Evolutionary conservation across 1,140 invertebrate species (phyloP).

Genomic region (Bombyx mori): DNA sequence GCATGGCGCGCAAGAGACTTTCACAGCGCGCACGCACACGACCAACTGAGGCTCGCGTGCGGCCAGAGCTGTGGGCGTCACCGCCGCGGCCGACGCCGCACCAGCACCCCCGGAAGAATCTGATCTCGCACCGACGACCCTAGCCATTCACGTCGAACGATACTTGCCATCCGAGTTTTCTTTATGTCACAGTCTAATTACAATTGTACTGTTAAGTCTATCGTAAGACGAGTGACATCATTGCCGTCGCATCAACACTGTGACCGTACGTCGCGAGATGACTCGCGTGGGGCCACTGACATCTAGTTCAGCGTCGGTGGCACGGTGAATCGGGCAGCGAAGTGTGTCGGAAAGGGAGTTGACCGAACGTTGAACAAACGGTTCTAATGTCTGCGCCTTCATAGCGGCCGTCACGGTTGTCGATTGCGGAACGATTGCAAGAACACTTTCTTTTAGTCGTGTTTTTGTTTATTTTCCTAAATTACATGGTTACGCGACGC

Average conservation of each 20-base stretch:
- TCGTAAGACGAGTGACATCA: constrained; percentile 4
- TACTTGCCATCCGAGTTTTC: constrained; percentile 51
- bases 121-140: constrained; percentile 56
- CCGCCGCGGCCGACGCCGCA: constrained; percentile 25
- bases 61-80: constrained; percentile 34
- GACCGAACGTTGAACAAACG: constrained; percentile 22
- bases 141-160: constrained; percentile 61
- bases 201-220: constrained; percentile 25
- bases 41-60: constrained; percentile 46
- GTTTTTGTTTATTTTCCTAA: constrained; percentile 27
- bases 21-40: constrained; percentile 60
- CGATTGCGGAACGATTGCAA: constrained; percentile 23
- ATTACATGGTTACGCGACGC: constrained; percentile 2
- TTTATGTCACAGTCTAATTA: constrained; percentile 60
- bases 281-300: constrained; percentile 22
- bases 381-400: constrained; percentile 36
- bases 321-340: constrained; percentile 38
- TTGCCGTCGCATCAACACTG: not conserved
- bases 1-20: constrained; percentile 50
- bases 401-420: constrained; percentile 42
- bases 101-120: constrained; percentile 52
- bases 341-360: constrained; percentile 47
- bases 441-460: constrained; percentile 59
- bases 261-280: constrained; percentile 3
- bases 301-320: constrained; percentile 29